Base-by-base conservation (phyloP, 2,888 invertebrate species). In the Folsomia candida region DNA sequence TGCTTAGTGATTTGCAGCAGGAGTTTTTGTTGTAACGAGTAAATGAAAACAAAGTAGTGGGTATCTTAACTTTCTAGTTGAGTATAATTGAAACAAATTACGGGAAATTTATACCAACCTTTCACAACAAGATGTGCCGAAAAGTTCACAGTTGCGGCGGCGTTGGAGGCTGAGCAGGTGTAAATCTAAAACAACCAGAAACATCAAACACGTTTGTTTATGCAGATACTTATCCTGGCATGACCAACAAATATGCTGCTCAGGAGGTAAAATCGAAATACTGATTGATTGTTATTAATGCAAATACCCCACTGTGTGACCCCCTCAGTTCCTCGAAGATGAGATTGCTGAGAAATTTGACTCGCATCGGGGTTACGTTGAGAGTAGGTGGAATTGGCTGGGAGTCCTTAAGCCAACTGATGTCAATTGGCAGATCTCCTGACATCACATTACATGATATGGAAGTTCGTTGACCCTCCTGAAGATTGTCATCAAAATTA, bases 141-240 rank as follows among this genome's bases (percentile, higher is more conserved):
- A 72, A 74, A 75, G 59, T 73, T 79, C 9, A 76, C 73, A 18
- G 74, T 71, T 1, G 75, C 71, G 4, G 80, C 80, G 1, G 71
- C 72, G 69, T 80, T 84, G 64, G 80, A 81, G 26, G 83, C 83
- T 24, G 80, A 80, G 70, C 84, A 84, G 0, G 83, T 83, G 76
- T 83, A 84, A 76, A 82, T 82, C 2, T 37, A 14, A 4, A 37
- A 37, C 4, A 37, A 14, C 14, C 37, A 37, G n/a, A n/a, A n/a
- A n/a, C n/a, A n/a, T n/a, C n/a, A n/a, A n/a, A n/a, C n/a, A n/a
- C n/a, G n/a, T n/a, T n/a, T n/a, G n/a, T n/a, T n/a, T n/a, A n/a
- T n/a, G n/a, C n/a, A n/a, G n/a, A n/a, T n/a, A n/a, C n/a, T n/a
- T n/a, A n/a, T n/a, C n/a, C n/a, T n/a, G n/a, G n/a, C n/a, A n/a